These are phyloP conservation scores for Hippocampus zosterae DNA, from an alignment of 2,113 vertebrate species.

Conservation along the genomic window DNA sequence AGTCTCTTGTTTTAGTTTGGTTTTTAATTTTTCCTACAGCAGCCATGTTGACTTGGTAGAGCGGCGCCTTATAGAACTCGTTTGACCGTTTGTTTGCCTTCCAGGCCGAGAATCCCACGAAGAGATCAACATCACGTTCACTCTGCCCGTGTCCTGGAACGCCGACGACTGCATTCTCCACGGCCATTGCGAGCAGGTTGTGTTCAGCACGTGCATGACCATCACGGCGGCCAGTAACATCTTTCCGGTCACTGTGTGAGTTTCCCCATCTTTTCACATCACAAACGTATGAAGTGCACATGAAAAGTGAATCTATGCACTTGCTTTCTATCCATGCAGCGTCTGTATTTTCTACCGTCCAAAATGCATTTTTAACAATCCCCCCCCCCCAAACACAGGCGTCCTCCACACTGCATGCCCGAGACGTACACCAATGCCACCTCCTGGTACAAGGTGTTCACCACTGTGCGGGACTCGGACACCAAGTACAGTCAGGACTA, in stretches of 20 bases:
- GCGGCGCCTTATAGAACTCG: background rate
- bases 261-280: conserved; percentile 27
- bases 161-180: conserved; percentile 92
- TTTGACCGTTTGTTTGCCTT: conserved; percentile 19
- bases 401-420: conserved; percentile 90
- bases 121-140: conserved; percentile 96
- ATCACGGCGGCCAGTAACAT: conserved; percentile 83
- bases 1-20: background rate
- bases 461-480: conserved; percentile 88
- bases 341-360: background rate
- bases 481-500: conserved; percentile 96
- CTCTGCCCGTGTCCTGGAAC: conserved; percentile 89
- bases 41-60: background rate
- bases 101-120: conserved; percentile 90
- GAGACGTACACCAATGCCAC: conserved; percentile 95
- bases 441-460: conserved; percentile 96
- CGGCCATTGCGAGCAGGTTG: conserved; percentile 92
- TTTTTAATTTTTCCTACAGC: background rate
- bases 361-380: background rate
- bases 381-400: conserved; percentile 66
- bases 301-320: too few relatives aligned
- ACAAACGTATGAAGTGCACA: too few relatives aligned
- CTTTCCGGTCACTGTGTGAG: conserved; percentile 97
- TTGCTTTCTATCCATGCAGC: too few relatives aligned
- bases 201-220: conserved; percentile 94